Evolutionary conservation across 2,888 invertebrate species (phyloP).

Genomic region (Malthinus seriepunctatus): DNA sequence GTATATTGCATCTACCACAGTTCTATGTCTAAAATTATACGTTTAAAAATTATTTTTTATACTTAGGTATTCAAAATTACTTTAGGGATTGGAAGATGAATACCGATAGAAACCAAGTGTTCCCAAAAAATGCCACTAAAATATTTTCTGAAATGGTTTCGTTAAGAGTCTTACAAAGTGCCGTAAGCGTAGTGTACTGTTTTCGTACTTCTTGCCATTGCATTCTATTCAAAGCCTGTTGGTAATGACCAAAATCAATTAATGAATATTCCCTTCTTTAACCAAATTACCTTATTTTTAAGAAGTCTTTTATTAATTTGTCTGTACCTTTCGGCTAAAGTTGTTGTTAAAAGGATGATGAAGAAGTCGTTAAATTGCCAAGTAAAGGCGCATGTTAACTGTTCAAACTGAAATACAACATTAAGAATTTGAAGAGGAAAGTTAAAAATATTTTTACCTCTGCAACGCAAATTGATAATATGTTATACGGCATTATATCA

Average conservation of each 20-base stretch:
- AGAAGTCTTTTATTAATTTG: slow-evolving; percentile 15
- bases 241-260: too few species aligned
- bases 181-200: not conserved
- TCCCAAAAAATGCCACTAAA: not conserved
- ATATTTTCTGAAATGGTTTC: not conserved
- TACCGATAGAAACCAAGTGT: not conserved
- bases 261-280: too few species aligned
- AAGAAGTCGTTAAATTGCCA: slow-evolving; percentile 29
- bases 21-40: not conserved
- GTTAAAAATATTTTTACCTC: slow-evolving; percentile 3
- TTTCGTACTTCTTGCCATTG: not conserved
- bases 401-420: slow-evolving; percentile 10
- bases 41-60: not conserved
- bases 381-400: slow-evolving; percentile 5
- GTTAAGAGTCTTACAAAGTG: not conserved
- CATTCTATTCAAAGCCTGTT: too few species aligned
- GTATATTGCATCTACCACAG: not conserved
- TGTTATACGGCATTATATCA: not conserved
- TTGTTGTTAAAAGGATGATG: slow-evolving; percentile 18
- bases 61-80: not conserved
- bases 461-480: slow-evolving; percentile 3
- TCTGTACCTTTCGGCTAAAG: slow-evolving; percentile 17
- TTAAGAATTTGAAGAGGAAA: not conserved
- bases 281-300: not conserved
- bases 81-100: slow-evolving; percentile 1